Evolutionary conservation across 2,888 invertebrate species (phyloP).

Genomic region (Cynaeus angustus): DNA sequence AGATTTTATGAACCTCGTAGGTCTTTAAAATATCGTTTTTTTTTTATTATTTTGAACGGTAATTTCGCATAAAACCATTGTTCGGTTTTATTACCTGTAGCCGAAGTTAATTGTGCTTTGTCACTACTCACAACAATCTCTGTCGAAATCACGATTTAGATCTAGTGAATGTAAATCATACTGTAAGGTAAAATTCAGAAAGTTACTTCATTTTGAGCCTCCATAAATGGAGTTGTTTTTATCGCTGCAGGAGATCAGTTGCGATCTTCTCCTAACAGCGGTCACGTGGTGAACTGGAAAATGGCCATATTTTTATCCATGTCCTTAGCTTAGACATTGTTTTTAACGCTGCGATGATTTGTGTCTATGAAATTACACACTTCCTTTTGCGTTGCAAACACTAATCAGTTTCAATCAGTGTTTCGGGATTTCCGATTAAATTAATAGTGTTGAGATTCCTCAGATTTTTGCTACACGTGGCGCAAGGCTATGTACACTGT

Average conservation of each 20-base stretch:
- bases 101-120: slow-evolving; percentile 25
- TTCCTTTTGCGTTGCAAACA: slow-evolving; percentile 33
- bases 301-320: slow-evolving; percentile 1
- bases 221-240: slow-evolving; percentile 52
- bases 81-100: slow-evolving; percentile 2
- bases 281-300: slow-evolving; percentile 20
- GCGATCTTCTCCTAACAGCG: slow-evolving; percentile 15
- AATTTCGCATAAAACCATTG: background rate
- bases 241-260: slow-evolving; percentile 36
- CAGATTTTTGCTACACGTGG: background rate
- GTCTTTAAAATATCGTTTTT: slow-evolving; percentile 7
- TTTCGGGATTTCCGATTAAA: no score
- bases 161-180: slow-evolving; percentile 30
- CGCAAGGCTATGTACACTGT: background rate
- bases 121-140: slow-evolving; percentile 11
- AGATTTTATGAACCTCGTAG: slow-evolving; percentile 10
- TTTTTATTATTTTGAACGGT: background rate
- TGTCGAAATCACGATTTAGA: slow-evolving; percentile 10
- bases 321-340: background rate
- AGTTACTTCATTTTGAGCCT: slow-evolving; percentile 25
- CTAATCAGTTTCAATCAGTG: background rate
- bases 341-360: slow-evolving; percentile 18
- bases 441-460: background rate
- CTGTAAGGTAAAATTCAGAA: slow-evolving; percentile 29
- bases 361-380: slow-evolving; percentile 40